phyloP scores from a whole-genome alignment of 2,113 vertebrate species.

The Melanerpes aurifrons region DNA sequence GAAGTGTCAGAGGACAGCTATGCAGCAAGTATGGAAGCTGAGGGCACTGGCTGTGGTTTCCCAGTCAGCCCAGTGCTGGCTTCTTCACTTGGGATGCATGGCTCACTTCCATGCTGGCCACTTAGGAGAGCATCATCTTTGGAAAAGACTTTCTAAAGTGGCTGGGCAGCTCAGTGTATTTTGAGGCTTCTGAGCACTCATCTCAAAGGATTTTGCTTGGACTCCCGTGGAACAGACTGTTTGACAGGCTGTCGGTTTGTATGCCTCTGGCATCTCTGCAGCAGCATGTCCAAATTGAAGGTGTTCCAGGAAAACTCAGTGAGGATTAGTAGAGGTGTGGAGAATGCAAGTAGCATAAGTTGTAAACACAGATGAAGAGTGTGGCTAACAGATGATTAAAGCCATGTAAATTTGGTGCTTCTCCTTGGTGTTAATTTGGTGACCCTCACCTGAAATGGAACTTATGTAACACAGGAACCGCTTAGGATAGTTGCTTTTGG shows the following conservation, averaged over 20 bases:
- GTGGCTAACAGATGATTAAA: background rate
- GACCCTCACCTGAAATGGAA: background rate
- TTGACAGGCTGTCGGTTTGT: background rate
- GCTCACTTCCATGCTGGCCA: rapidly evolving
- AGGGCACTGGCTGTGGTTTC: background rate
- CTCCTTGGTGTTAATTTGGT: background rate
- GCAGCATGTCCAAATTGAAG: background rate
- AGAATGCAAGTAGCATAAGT: background rate
- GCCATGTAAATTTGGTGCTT: background rate
- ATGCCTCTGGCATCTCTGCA: background rate
- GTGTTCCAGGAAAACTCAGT: background rate
- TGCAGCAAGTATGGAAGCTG: background rate
- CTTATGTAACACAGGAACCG: background rate
- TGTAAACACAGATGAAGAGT: background rate
- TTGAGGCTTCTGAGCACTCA: background rate
- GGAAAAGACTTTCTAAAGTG: background rate
- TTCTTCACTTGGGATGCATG: background rate
- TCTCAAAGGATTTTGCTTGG: background rate
- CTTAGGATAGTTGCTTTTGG: background rate
- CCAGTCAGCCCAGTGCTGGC: rapidly evolving
- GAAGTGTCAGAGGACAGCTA: background rate
- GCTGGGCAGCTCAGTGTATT: background rate
- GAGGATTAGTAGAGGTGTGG: background rate
- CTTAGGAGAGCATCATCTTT: rapidly evolving
- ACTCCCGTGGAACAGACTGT: background rate